These are phyloP conservation scores for Falco cherrug DNA, from an alignment of 2,797 vertebrate genomes.

Conservation along the genomic window DNA sequence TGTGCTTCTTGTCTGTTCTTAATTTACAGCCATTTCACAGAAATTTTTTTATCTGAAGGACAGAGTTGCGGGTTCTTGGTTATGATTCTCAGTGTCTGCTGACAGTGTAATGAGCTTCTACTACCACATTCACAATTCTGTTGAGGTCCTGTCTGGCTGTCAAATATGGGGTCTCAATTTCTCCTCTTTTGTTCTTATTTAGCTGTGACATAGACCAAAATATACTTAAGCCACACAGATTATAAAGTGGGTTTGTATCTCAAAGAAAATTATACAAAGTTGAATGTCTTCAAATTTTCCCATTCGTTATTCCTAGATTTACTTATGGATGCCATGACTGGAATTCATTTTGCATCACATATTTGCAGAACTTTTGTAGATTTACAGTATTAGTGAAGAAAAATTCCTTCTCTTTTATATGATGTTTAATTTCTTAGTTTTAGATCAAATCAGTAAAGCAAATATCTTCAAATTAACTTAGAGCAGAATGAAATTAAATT, in stretches of 20 bases:
- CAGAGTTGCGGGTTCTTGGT: background rate
- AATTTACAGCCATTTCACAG: background rate
- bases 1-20: background rate
- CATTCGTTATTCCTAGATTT: background rate
- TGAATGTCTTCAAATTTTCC: background rate
- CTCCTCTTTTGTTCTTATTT: background rate
- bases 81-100: background rate
- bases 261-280: background rate
- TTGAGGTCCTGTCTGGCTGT: background rate
- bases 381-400: background rate
- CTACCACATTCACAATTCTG: background rate
- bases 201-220: background rate
- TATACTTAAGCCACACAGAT: background rate
- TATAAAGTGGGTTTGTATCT: background rate
- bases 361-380: background rate
- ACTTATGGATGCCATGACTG: background rate
- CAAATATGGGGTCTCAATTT: background rate
- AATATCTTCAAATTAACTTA: background rate
- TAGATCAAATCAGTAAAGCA: background rate
- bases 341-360: background rate
- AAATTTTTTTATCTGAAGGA: background rate
- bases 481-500: background rate
- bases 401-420: background rate
- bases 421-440: background rate
- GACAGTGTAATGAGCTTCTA: background rate